Conservation (phyloP, 2,888 invertebrate genomes). For the Cryptophagus acutangulus region DNA sequence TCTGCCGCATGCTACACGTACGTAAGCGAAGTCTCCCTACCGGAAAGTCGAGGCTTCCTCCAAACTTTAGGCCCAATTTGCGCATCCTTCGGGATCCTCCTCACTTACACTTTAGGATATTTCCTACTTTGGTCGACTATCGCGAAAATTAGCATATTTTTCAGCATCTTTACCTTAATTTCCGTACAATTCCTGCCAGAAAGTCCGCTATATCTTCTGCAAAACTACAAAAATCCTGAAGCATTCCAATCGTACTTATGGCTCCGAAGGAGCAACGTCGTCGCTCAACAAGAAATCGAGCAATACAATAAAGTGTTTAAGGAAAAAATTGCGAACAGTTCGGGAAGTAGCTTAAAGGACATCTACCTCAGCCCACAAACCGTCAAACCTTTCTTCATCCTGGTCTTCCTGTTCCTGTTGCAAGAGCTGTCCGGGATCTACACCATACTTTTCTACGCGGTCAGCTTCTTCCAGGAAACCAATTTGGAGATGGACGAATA, state of each 20-base stretch:
- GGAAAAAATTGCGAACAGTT: conserved; percentile 23
- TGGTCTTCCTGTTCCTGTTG: conserved; percentile 62
- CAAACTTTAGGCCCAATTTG: conserved; percentile 66
- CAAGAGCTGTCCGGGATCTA: conserved; percentile 73
- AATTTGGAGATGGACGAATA: conserved; percentile 61
- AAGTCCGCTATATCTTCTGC: conserved; percentile 64
- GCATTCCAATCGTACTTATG: conserved; percentile 60
- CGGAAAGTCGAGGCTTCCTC: conserved; percentile 62
- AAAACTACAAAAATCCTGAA: conserved; percentile 55
- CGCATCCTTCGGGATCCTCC: conserved; percentile 67
- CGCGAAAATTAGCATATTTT: conserved; percentile 59
- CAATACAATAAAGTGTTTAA: conserved; percentile 35
- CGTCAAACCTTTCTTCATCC: conserved; percentile 62
- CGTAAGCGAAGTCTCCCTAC: conserved; percentile 64
- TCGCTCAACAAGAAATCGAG: conserved; percentile 60
- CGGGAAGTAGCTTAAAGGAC: conserved; percentile 28
- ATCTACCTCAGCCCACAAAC: conserved; percentile 52
- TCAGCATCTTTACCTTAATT: conserved; percentile 54
- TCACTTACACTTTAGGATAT: conserved; percentile 64
- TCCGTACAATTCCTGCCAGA: conserved; percentile 63
- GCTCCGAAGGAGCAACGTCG: conserved; percentile 59
- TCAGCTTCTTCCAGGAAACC: conserved; percentile 64
- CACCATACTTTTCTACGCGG: conserved; percentile 67
- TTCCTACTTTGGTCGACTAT: conserved; percentile 63
- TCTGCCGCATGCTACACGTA: conserved; percentile 64